Percentiles rank a stretch among this genome's conserved stretches.
These are phyloP conservation scores for Eupelmus urozonus DNA, from an alignment of 2,888 invertebrate species.

Conservation along the genomic window DNA sequence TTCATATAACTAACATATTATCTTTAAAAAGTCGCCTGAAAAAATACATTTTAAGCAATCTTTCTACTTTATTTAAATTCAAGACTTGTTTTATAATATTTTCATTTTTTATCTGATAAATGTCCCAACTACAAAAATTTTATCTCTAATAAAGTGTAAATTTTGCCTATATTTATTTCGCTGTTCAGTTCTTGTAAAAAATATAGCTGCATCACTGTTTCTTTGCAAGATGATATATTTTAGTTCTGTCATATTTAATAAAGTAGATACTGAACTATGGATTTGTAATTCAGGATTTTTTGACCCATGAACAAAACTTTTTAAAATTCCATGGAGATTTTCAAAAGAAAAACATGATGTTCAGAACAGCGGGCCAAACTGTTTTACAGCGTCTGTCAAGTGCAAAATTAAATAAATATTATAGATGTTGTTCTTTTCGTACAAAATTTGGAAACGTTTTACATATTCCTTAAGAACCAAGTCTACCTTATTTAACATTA, in stretches of 20 bases:
- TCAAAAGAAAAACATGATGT: conserved; percentile 61
- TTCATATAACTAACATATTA: conserved; percentile 28
- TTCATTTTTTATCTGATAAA: not conserved
- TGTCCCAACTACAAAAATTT: not conserved
- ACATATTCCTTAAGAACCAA: conserved; percentile 54
- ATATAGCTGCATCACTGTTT: not conserved
- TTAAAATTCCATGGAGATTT: conserved; percentile 60
- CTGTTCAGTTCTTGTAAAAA: conserved; percentile 20
- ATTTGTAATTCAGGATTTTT: conserved; percentile 45
- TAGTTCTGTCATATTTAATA: conserved; percentile 22
- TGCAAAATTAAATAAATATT: conserved; percentile 63
- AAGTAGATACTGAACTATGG: not conserved
- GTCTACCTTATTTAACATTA: conserved; percentile 48
- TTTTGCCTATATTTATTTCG: not conserved
- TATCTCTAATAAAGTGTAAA: not conserved
- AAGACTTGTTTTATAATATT: not conserved
- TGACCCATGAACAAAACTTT: conserved; percentile 57
- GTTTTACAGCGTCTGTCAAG: conserved; percentile 57
- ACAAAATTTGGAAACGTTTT: conserved; percentile 58
- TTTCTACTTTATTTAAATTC: too few species aligned
- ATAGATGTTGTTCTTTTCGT: conserved; percentile 57
- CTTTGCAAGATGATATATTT: not conserved
- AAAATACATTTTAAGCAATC: too few species aligned
- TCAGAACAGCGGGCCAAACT: conserved; percentile 60
- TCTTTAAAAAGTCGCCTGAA: conserved; percentile 17